Evolutionary conservation across 92 coral and sea anemone genomes (phyloP).

Genomic region (Parazoanthus atlanticus): DNA sequence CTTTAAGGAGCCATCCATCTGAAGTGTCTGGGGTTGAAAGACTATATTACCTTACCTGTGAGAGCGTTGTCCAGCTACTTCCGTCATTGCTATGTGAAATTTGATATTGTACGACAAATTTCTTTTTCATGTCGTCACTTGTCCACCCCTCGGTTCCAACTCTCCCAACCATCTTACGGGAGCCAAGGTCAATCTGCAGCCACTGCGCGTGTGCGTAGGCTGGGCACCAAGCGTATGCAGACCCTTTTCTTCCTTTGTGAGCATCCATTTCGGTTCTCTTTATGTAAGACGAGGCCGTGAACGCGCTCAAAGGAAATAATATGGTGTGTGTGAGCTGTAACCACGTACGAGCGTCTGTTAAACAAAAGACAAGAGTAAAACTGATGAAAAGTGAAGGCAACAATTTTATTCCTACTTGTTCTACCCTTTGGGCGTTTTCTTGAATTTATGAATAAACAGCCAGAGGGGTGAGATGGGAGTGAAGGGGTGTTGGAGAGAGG

Average conservation of each 20-base stretch:
- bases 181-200: constrained; percentile 33
- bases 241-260: not conserved
- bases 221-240: constrained; percentile 29
- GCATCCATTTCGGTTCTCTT: not conserved
- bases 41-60: not conserved
- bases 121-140: not conserved
- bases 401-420: too few species aligned
- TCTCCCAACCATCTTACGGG: not conserved
- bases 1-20: too few species aligned
- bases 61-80: not conserved
- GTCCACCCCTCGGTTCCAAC: constrained; percentile 39
- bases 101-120: not conserved
- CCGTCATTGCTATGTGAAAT: constrained; percentile 22
- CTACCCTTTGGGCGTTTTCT: too few species aligned
- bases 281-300: constrained; percentile 28
- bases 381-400: too few species aligned
- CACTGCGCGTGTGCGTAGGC: not conserved
- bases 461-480: too few species aligned
- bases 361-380: not conserved
- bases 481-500: too few species aligned
- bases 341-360: not conserved
- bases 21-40: too few species aligned
- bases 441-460: too few species aligned
- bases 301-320: not conserved
- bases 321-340: not conserved